Evolutionary conservation across 23 tunicate species (phyloP).

Genomic region (Halocynthia roretzi): DNA sequence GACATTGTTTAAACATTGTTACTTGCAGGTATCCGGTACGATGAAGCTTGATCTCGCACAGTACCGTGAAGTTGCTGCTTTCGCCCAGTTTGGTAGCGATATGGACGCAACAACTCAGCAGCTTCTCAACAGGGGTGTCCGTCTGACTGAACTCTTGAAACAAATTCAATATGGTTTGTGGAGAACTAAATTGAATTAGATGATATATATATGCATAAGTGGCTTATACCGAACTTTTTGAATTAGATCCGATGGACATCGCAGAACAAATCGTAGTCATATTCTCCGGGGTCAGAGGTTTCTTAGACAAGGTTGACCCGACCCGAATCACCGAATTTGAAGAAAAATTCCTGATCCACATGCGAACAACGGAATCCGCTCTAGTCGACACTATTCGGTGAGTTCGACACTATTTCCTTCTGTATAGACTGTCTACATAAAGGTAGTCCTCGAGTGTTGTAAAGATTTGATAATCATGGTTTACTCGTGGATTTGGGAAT

Average conservation of each 20-base stretch:
- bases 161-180: constrained; percentile 92
- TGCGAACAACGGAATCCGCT: constrained; percentile 53
- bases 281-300: constrained; percentile 97
- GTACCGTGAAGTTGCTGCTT: constrained; percentile 99
- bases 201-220: neutral
- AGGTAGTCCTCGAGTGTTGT: too few relatives aligned
- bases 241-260: constrained; percentile 93
- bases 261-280: constrained; percentile 90
- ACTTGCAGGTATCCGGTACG: constrained; percentile 90
- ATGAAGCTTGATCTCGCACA: constrained; percentile 99
- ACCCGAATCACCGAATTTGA: constrained; percentile 89
- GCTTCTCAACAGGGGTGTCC: constrained; percentile 92
- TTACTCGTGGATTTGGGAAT: too few relatives aligned
- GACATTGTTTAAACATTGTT: neutral
- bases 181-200: neutral
- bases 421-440: too few relatives aligned
- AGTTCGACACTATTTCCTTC: neutral
- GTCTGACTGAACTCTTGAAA: constrained; percentile 93
- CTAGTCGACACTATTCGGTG: constrained; percentile 84
- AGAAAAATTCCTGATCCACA: constrained; percentile 78
- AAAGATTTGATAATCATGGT: too few relatives aligned
- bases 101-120: constrained; percentile 99
- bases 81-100: constrained; percentile 99
- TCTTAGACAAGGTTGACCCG: constrained; percentile 89
- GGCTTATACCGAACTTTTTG: neutral